Evolutionary conservation across 2,888 invertebrate species (phyloP).

Genomic region (Melanostoma scalare): DNA sequence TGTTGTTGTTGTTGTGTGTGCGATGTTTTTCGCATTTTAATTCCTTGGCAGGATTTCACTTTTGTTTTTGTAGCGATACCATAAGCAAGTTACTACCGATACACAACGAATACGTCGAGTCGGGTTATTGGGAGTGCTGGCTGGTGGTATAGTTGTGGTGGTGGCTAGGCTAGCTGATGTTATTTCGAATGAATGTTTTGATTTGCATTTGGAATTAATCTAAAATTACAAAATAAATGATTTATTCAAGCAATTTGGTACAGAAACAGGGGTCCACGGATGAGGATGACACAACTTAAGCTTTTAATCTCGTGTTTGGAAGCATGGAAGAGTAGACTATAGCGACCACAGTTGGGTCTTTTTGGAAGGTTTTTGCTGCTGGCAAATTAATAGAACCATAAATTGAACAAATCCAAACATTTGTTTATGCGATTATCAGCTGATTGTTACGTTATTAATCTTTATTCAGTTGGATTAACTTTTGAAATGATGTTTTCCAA

Average conservation of each 20-base stretch:
- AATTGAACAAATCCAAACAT: no score
- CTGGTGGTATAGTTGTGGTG: not conserved
- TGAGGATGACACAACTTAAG: conserved; percentile 72
- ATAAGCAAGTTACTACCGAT: no score
- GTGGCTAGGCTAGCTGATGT: no score
- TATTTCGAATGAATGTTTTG: conserved; percentile 60
- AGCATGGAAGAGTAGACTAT: not conserved
- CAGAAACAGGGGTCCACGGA: conserved; percentile 40
- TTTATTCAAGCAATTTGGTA: conserved; percentile 81
- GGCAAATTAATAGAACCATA: no score
- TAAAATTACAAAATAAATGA: conserved; percentile 81
- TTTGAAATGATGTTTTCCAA: no score
- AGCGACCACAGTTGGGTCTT: no score
- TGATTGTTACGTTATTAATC: no score
- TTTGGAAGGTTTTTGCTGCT: no score
- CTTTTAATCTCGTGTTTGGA: conserved; percentile 25
- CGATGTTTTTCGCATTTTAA: conserved; percentile 63
- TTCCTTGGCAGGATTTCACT: conserved; percentile 37
- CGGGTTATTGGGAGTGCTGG: conserved; percentile 15
- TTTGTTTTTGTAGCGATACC: not conserved
- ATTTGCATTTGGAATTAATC: conserved; percentile 78
- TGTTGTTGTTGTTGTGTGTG: conserved; percentile 39
- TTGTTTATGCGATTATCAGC: no score
- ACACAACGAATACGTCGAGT: not conserved
- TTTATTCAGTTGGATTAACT: no score